Evolutionary conservation across 2,797 vertebrate genomes (phyloP).

Genomic region (Acipenser ruthenus): DNA sequence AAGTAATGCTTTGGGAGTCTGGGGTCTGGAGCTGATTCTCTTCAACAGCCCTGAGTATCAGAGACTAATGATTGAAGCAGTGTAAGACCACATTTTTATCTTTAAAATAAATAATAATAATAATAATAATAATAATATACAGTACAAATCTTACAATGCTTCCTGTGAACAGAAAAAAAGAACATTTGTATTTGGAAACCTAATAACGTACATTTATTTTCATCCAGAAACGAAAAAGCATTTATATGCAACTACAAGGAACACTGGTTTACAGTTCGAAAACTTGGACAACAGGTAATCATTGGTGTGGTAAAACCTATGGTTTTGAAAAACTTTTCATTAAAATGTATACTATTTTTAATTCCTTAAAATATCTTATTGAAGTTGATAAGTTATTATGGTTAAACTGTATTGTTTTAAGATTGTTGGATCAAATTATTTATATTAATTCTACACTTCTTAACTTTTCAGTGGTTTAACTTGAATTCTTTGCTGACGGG

Average conservation of each 20-base stretch:
- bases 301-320: not conserved
- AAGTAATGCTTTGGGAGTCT: constrained; percentile 95
- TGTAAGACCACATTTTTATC: constrained; percentile 62
- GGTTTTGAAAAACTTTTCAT: no score
- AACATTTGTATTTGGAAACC: constrained; percentile 16
- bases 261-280: constrained; percentile 98
- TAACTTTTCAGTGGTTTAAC: constrained; percentile 89
- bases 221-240: constrained; percentile 94
- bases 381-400: no score
- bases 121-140: no score
- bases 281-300: constrained; percentile 95
- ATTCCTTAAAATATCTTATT: no score
- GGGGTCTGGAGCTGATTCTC: constrained; percentile 94
- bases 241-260: constrained; percentile 99
- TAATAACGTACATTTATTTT: constrained; percentile 28
- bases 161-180: no score
- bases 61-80: constrained; percentile 83
- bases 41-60: constrained; percentile 98
- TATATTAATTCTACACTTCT: constrained; percentile 14
- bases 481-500: constrained; percentile 96
- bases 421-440: no score
- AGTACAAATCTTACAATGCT: no score
- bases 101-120: no score
- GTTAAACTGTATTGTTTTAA: no score
- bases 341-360: no score